phyloP scores from a whole-genome alignment of 2,888 invertebrate species.

The Papilio gigon region DNA sequence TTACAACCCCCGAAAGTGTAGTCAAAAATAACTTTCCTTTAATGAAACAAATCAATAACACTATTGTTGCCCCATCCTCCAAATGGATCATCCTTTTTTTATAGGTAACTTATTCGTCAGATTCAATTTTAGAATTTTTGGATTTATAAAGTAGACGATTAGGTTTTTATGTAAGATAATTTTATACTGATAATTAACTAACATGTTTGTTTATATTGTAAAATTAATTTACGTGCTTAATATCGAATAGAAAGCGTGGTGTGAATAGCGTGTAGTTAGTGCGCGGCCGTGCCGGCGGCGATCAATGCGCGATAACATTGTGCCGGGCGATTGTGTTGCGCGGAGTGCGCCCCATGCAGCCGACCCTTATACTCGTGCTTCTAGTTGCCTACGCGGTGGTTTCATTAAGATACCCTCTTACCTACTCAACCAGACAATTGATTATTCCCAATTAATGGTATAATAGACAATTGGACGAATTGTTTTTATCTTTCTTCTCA shows the following conservation, averaged over 20 bases:
- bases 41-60: too few species aligned
- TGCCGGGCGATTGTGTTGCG: slow-evolving; percentile 52
- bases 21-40: background rate
- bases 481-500: slow-evolving; percentile 9
- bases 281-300: slow-evolving; percentile 35
- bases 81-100: too few species aligned
- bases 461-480: slow-evolving; percentile 2
- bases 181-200: too few species aligned
- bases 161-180: too few species aligned
- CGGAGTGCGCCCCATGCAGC: slow-evolving; percentile 57
- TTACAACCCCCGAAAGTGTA: background rate
- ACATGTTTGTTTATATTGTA: too few species aligned
- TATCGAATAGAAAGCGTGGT: background rate
- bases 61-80: too few species aligned
- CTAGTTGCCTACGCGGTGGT: slow-evolving; percentile 32
- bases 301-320: slow-evolving; percentile 62
- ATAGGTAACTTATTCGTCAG: too few species aligned
- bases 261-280: background rate
- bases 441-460: slow-evolving; percentile 20
- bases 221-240: background rate
- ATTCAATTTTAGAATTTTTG: too few species aligned
- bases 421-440: background rate
- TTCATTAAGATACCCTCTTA: slow-evolving; percentile 34
- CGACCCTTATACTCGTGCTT: slow-evolving; percentile 28
- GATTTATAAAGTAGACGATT: too few species aligned